Percentiles rank a stretch among this genome's conserved stretches.
phyloP scores from a whole-genome alignment of 2,888 invertebrate species.

The Eupeodes latifasciatus region DNA sequence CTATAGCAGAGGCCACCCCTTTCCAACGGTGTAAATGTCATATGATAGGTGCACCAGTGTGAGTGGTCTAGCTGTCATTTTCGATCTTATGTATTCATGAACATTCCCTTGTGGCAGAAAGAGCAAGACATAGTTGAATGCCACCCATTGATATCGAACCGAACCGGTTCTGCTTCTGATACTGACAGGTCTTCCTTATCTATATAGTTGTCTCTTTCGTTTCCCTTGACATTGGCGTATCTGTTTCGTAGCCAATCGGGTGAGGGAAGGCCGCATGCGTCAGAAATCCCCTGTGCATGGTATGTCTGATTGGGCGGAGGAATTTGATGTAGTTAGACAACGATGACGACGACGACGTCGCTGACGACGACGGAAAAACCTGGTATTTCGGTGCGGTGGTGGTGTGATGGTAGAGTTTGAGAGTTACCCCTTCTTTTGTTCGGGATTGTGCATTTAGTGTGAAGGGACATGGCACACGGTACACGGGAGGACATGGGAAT shows the following conservation, averaged over 20 bases:
- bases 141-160: conserved; percentile 61
- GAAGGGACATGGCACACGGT: conserved; percentile 17
- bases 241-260: conserved; percentile 81
- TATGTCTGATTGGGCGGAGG: conserved; percentile 74
- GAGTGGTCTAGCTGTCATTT: conserved; percentile 54
- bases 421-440: conserved; percentile 56
- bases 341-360: too few species aligned
- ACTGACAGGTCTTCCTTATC: neutral
- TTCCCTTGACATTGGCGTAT: conserved; percentile 2
- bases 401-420: conserved; percentile 42
- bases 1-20: conserved; percentile 67
- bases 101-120: conserved; percentile 21
- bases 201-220: conserved; percentile 47
- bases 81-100: conserved; percentile 51
- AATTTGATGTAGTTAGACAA: conserved; percentile 41
- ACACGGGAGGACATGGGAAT: conserved; percentile 34
- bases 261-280: conserved; percentile 81
- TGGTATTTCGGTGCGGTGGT: conserved; percentile 35
- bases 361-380: too few species aligned
- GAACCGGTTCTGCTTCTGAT: conserved; percentile 66
- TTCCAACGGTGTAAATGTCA: conserved; percentile 54
- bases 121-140: conserved; percentile 50
- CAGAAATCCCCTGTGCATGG: conserved; percentile 51
- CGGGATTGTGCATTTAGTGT: conserved; percentile 67
- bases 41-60: conserved; percentile 54